Percentiles rank a stretch among this genome's conserved stretches.
phyloP scores from a whole-genome alignment of 2,797 vertebrate genomes.

The Peromyscus aztecus region DNA sequence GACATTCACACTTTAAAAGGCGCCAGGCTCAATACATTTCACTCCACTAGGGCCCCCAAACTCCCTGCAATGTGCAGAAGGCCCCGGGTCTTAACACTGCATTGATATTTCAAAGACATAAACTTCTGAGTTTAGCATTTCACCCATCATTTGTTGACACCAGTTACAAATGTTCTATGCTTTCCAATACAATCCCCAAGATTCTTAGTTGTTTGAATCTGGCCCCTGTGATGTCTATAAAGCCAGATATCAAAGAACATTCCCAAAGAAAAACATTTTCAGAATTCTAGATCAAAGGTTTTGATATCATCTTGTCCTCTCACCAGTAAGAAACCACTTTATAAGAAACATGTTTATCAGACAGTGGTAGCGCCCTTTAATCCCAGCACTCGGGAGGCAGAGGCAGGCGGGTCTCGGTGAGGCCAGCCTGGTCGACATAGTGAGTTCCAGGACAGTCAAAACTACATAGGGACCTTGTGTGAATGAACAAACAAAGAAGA shows the following conservation, averaged over 20 bases:
- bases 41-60: conserved; percentile 41
- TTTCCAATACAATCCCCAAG: conserved; percentile 9
- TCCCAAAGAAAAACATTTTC: conserved; percentile 64
- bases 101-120: conserved; percentile 52
- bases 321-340: conserved; percentile 58
- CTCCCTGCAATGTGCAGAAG: neutral
- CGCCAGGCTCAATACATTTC: conserved; percentile 39
- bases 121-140: conserved; percentile 43
- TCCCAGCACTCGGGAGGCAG: neutral
- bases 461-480: neutral
- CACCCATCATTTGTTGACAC: conserved; percentile 28
- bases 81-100: neutral
- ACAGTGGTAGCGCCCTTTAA: neutral
- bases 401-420: neutral
- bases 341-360: conserved; percentile 49
- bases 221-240: conserved; percentile 59
- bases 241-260: conserved; percentile 52
- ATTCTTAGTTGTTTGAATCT: conserved; percentile 54
- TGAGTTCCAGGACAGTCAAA: neutral
- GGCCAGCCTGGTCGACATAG: neutral
- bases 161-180: conserved; percentile 12
- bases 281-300: conserved; percentile 48
- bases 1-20: conserved; percentile 61
- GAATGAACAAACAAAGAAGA: conserved; percentile 40
- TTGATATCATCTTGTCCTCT: conserved; percentile 37